phyloP scores from a whole-genome alignment of 2,888 invertebrate genomes.

The Nineta flava region DNA sequence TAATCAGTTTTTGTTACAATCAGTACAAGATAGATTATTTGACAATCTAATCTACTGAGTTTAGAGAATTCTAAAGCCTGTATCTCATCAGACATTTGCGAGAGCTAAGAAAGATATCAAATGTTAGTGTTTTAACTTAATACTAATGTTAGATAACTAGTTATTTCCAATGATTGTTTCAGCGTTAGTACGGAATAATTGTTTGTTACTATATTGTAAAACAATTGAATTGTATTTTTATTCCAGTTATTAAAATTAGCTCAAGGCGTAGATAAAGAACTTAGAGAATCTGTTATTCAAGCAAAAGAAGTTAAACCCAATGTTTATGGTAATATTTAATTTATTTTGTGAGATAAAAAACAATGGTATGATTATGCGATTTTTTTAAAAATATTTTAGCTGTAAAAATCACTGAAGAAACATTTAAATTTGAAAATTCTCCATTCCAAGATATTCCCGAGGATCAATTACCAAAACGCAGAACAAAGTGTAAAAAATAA shows the following conservation, averaged over 20 bases:
- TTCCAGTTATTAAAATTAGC: constrained; percentile 49
- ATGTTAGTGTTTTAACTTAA: too few species aligned
- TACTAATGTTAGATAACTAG: too few species aligned
- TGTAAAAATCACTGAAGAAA: constrained; percentile 42
- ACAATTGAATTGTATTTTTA: too few species aligned
- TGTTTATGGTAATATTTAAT: constrained; percentile 36
- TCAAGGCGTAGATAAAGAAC: constrained; percentile 49
- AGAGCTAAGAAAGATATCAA: too few species aligned
- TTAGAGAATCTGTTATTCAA: constrained; percentile 58
- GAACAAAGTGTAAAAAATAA: background rate
- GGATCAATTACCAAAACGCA: background rate
- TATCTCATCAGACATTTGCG: too few species aligned
- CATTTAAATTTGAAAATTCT: constrained; percentile 44
- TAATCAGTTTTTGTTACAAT: constrained; percentile 17
- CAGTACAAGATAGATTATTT: too few species aligned
- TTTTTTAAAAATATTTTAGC: constrained; percentile 31
- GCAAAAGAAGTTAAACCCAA: constrained; percentile 50
- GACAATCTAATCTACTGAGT: too few species aligned
- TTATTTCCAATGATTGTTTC: too few species aligned
- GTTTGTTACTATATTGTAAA: too few species aligned
- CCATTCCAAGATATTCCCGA: constrained; percentile 33
- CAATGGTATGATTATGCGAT: background rate
- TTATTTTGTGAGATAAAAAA: background rate
- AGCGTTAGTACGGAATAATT: too few species aligned
- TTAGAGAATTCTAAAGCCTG: background rate